Evolutionary conservation across 2,113 vertebrate genomes (phyloP).

Genomic region (Salvelinus alpinus): DNA sequence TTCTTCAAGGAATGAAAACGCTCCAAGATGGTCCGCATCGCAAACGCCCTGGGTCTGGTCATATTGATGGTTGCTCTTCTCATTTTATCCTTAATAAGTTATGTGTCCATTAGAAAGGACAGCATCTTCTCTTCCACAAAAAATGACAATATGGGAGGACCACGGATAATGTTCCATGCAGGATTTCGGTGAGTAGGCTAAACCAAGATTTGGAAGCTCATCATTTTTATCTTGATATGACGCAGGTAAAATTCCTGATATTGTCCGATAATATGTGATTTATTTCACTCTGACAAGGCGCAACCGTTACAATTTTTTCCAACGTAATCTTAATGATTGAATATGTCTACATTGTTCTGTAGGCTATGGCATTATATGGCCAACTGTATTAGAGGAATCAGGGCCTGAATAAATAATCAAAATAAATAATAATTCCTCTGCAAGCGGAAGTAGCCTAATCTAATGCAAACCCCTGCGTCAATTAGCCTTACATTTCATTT

Average conservation of each 20-base stretch:
- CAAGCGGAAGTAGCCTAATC: not conserved
- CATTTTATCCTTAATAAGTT: slow-evolving; percentile 95
- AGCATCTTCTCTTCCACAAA: slow-evolving; percentile 88
- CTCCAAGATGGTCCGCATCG: slow-evolving; percentile 92
- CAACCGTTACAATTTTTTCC: not conserved
- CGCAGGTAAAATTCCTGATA: not conserved
- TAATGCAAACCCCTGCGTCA: not conserved
- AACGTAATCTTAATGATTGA: not conserved
- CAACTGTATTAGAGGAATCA: slow-evolving; percentile 12
- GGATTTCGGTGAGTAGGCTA: slow-evolving; percentile 88
- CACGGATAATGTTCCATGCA: slow-evolving; percentile 93
- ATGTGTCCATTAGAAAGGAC: slow-evolving; percentile 93
- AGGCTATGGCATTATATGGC: not conserved
- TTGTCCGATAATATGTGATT: not conserved
- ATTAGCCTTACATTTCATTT: not conserved
- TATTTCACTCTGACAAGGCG: not conserved
- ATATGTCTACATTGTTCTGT: not conserved
- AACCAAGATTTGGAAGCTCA: not conserved
- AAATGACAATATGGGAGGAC: slow-evolving; percentile 82
- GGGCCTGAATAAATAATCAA: slow-evolving; percentile 24
- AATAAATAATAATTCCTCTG: not conserved
- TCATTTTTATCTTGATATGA: not conserved
- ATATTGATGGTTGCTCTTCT: slow-evolving; percentile 93
- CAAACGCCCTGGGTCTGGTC: slow-evolving; percentile 89
- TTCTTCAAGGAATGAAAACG: slow-evolving; percentile 52